These are phyloP conservation scores for Vannuccia rotundouncinata DNA, from an alignment of 2,888 invertebrate genomes.

Conservation along the genomic window DNA sequence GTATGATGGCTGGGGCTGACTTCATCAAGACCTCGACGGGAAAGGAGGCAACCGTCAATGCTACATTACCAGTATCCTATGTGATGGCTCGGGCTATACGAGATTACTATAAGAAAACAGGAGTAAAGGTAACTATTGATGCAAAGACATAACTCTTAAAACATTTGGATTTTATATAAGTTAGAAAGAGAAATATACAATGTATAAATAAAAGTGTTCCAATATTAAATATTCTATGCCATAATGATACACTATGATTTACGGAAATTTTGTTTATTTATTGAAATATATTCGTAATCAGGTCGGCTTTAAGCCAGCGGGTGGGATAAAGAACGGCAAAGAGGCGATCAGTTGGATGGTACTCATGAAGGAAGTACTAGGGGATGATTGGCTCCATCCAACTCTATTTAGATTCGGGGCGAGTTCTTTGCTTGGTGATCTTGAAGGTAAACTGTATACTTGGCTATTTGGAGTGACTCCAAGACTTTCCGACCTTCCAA, in stretches of 20 bases:
- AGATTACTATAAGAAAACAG: conserved; percentile 66
- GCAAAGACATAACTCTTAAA: no score
- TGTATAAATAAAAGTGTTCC: no score
- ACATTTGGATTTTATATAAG: no score
- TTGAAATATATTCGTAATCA: no score
- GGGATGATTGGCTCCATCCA: conserved; percentile 73
- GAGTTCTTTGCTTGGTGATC: conserved; percentile 75
- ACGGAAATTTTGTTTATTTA: no score
- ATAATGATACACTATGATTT: no score
- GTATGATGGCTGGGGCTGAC: conserved; percentile 80
- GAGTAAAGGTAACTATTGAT: conserved; percentile 57
- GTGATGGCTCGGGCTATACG: conserved; percentile 89
- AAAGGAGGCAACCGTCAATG: conserved; percentile 72
- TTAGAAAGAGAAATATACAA: no score
- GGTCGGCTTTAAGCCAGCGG: conserved; percentile 96
- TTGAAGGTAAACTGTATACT: conserved; percentile 60
- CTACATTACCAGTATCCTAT: conserved; percentile 78
- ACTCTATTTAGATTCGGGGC: conserved; percentile 85
- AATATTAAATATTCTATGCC: no score
- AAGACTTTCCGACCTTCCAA: conserved; percentile 51
- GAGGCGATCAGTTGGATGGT: conserved; percentile 82
- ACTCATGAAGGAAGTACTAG: conserved; percentile 74
- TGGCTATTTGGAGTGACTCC: conserved; percentile 54
- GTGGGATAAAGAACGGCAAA: conserved; percentile 76
- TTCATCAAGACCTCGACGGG: conserved; percentile 97